Evolutionary conservation across 1,140 invertebrate species (phyloP).

Genomic region (Ctenoplectra terminalis): DNA sequence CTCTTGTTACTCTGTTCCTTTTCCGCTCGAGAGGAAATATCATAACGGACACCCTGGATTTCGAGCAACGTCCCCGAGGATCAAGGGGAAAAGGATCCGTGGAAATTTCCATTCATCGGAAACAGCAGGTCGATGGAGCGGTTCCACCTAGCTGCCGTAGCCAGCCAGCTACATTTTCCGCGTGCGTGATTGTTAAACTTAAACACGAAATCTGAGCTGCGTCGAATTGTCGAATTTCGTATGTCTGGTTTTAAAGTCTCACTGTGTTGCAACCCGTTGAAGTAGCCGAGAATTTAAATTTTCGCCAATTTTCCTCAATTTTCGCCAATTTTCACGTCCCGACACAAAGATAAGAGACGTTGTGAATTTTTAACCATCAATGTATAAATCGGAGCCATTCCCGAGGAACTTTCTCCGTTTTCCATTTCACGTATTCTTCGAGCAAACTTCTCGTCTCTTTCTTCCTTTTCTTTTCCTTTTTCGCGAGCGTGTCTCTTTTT

Average conservation of each 20-base stretch:
- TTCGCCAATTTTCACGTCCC: too few species aligned
- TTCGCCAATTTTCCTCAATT: too few species aligned
- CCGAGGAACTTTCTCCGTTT: slow-evolving; percentile 33
- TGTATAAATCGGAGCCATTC: background rate
- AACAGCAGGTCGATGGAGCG: background rate
- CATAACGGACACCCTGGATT: slow-evolving; percentile 22
- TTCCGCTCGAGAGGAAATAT: background rate
- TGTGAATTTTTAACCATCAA: too few species aligned
- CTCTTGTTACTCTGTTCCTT: background rate
- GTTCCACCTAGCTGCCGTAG: background rate
- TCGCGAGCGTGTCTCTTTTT: background rate
- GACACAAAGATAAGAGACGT: too few species aligned
- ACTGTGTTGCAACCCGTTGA: too few species aligned
- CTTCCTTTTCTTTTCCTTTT: background rate
- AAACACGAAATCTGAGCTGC: too few species aligned
- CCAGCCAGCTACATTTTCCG: background rate
- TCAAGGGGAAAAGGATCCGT: slow-evolving; percentile 28
- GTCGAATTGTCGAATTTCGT: too few species aligned
- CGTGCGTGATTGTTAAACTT: too few species aligned
- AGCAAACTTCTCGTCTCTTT: background rate
- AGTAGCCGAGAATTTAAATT: too few species aligned
- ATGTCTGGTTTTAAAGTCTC: too few species aligned
- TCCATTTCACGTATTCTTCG: slow-evolving; percentile 38
- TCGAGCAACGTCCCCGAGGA: slow-evolving; percentile 3
- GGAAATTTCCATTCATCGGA: slow-evolving; percentile 10